These are phyloP conservation scores for Macropodus opercularis DNA, from an alignment of 2,797 vertebrate species.

Conservation along the genomic window DNA sequence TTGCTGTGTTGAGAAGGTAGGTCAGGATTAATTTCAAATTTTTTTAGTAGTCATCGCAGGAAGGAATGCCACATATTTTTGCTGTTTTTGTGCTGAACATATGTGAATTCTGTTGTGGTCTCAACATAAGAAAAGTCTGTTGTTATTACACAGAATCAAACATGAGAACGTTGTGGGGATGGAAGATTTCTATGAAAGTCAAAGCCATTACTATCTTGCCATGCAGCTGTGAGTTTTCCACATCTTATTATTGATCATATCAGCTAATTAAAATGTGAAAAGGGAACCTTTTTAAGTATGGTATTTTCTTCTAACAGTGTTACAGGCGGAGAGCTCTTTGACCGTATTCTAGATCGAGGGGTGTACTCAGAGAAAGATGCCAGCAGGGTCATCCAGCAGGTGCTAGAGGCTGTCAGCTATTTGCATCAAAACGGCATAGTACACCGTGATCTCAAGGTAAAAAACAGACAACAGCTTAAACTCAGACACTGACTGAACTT, in stretches of 20 bases:
- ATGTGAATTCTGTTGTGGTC: neutral
- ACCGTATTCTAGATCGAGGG: slow-evolving; percentile 95
- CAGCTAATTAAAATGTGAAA: too few species aligned
- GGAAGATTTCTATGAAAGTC: slow-evolving; percentile 95
- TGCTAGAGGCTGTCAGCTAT: slow-evolving; percentile 91
- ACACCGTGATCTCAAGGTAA: slow-evolving; percentile 94
- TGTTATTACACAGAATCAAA: slow-evolving; percentile 85
- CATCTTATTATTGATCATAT: accelerated
- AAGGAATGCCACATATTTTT: neutral
- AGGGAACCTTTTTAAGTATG: neutral
- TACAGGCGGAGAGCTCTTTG: slow-evolving; percentile 96
- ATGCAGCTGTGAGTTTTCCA: slow-evolving; percentile 94
- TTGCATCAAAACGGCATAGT: slow-evolving; percentile 92
- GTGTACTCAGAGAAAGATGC: slow-evolving; percentile 96
- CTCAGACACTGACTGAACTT: too few species aligned
- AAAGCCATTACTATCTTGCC: slow-evolving; percentile 94
- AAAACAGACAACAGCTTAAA: neutral
- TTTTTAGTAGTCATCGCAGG: neutral
- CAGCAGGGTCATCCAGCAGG: slow-evolving; percentile 94
- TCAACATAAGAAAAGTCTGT: neutral
- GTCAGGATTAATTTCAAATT: slow-evolving; percentile 1
- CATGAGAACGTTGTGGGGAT: slow-evolving; percentile 95
- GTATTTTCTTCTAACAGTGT: slow-evolving; percentile 75
- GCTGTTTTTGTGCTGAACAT: neutral
- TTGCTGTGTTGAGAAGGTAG: slow-evolving; percentile 92